Conservation (phyloP, 2,113 vertebrate genomes). For the Lophura nycthemera region DNA sequence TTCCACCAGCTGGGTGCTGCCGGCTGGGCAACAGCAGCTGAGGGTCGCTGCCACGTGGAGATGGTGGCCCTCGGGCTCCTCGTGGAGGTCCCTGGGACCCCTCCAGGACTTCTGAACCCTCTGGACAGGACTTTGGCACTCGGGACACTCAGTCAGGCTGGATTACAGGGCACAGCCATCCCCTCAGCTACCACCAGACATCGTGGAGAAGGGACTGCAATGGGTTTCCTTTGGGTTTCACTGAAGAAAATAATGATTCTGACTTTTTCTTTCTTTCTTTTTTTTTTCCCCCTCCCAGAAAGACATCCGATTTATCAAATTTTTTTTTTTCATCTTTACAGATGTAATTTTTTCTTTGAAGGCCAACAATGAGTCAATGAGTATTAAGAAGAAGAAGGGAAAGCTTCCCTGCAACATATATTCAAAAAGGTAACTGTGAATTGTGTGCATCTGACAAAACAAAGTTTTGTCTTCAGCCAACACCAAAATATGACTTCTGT, state of each 20-base stretch:
- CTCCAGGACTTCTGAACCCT: neutral
- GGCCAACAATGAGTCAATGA: neutral
- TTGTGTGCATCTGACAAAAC: neutral
- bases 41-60: neutral
- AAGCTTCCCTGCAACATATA: neutral
- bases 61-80: neutral
- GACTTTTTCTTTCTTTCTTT: neutral
- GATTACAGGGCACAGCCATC: neutral
- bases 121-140: neutral
- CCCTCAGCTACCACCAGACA: neutral
- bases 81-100: neutral
- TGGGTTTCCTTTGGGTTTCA: neutral
- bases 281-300: neutral
- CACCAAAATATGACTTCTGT: neutral
- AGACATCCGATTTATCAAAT: neutral
- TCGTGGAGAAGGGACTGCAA: neutral
- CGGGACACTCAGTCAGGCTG: neutral
- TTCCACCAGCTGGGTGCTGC: rapidly evolving
- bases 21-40: neutral
- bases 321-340: neutral
- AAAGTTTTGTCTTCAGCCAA: neutral
- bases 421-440: neutral
- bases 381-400: neutral
- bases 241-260: neutral
- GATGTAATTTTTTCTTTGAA: neutral